Percentiles rank a stretch among this genome's conserved stretches.
Conservation (phyloP, 2,888 invertebrate species). For the Ectemnius cavifrons region DNA sequence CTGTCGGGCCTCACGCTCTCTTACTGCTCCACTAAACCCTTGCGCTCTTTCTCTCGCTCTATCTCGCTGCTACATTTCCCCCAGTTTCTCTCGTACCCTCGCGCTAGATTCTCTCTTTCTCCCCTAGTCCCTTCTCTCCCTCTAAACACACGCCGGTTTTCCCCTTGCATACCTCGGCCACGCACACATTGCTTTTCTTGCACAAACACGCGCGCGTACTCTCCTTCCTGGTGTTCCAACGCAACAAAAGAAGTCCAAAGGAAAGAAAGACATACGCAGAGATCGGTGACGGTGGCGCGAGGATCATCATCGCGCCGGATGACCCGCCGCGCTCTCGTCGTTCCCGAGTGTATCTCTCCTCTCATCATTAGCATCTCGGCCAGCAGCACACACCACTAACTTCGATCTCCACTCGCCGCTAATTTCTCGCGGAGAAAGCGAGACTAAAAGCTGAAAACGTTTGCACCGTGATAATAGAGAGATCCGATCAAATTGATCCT, state of each 20-base stretch:
- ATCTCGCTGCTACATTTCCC: neutral
- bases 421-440: constrained; percentile 28
- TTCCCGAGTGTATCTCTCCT: no score
- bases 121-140: constrained; percentile 1
- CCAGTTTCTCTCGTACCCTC: constrained; percentile 15
- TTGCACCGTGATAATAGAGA: constrained; percentile 1
- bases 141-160: neutral
- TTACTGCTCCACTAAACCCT: constrained; percentile 30
- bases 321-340: no score
- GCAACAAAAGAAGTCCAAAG: constrained; percentile 23
- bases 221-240: constrained; percentile 45
- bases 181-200: neutral
- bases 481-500: no score
- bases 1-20: constrained; percentile 50
- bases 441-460: constrained; percentile 35
- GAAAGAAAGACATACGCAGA: constrained; percentile 49
- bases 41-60: constrained; percentile 1
- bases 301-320: no score
- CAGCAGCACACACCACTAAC: neutral
- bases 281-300: neutral
- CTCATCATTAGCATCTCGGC: neutral
- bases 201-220: constrained; percentile 15
- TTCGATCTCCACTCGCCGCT: neutral
- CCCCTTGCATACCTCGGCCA: constrained; percentile 18
- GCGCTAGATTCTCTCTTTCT: constrained; percentile 22